Base-by-base conservation (phyloP, 2,797 vertebrate genomes). In the Sardinella longiceps region DNA sequence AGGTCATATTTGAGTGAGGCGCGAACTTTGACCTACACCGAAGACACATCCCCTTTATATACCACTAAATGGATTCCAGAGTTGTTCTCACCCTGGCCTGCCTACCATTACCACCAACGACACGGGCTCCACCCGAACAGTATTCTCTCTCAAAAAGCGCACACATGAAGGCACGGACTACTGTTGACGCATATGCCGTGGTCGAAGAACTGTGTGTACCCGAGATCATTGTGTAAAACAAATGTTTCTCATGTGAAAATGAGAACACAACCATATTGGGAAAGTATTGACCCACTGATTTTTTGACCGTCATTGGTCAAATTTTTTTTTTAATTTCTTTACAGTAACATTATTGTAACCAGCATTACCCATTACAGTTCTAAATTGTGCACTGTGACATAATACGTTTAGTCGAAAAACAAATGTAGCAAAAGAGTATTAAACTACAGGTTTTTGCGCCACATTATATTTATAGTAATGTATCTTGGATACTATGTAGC, bases 1-100 rank as follows among this genome's bases (percentile, higher is more conserved):
- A 88, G 92, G 92, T 92, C 91, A 92, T 82, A 86, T 88, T 77
- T 87, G 88, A 92, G 87, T 89, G 84, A 83, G 90, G 87, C 74
- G 83, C 93, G 89, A 94, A 95, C 95, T 95, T 93, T 95, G 94
- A 94, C 93, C 94, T 88, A 83, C 83, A 88, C 83, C 85, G 74
- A 88, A 91, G 89, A 86, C 81, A 85, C 80, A 81, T 85, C 81
- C 82, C 87, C 87, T 85, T 60, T 80, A 86, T 84, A 33, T 53
- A 45, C 88, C 83, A 82, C 82, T 87, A 91, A 93, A 94, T 89
- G 84, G 87, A 91, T 92, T 90, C 87, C 91, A 92, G 87, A 90
- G 85, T 88, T 88, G 60, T 87, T 83, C 81, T 88, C 70, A 77
- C 70, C 63, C 74, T 7, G 45, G 60, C 83, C 86, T 86, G 83